phyloP scores from a whole-genome alignment of 2,797 vertebrate genomes.

The Gastrophryne carolinensis region DNA sequence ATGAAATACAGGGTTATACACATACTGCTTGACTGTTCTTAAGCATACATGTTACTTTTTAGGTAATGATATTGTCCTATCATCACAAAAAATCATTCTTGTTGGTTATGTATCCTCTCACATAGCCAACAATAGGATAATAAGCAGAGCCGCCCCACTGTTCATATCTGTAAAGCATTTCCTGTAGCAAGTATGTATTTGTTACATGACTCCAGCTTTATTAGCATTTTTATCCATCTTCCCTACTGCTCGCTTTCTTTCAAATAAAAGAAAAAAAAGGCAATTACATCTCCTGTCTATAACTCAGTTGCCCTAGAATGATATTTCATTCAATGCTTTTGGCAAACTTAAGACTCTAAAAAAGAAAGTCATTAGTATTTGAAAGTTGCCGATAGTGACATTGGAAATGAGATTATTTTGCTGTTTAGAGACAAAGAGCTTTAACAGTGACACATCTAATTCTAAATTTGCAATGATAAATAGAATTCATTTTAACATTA shows the following conservation, averaged over 20 bases:
- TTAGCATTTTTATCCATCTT: not conserved
- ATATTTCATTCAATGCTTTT: not conserved
- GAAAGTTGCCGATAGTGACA: constrained; percentile 4
- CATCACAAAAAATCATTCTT: too few species aligned
- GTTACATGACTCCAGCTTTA: not conserved
- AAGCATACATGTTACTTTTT: too few species aligned
- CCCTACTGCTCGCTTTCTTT: too few species aligned
- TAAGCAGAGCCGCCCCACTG: too few species aligned
- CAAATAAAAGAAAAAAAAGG: not conserved
- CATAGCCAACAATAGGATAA: too few species aligned
- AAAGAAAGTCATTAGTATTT: constrained; percentile 5
- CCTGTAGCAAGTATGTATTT: not conserved
- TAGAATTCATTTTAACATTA: constrained; percentile 9
- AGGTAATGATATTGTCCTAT: too few species aligned
- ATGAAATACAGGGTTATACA: too few species aligned
- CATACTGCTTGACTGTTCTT: too few species aligned
- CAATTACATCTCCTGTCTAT: not conserved
- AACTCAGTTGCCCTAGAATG: not conserved
- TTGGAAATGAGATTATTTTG: constrained; percentile 11
- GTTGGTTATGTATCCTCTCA: too few species aligned
- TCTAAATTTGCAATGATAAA: constrained; percentile 4
- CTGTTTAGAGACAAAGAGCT: not conserved
- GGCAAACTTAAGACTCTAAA: not conserved
- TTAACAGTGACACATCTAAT: not conserved
- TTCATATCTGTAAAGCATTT: too few species aligned